Evolutionary conservation across 1,140 invertebrate genomes (phyloP).

Genomic region (Hylaeus anthracinus): DNA sequence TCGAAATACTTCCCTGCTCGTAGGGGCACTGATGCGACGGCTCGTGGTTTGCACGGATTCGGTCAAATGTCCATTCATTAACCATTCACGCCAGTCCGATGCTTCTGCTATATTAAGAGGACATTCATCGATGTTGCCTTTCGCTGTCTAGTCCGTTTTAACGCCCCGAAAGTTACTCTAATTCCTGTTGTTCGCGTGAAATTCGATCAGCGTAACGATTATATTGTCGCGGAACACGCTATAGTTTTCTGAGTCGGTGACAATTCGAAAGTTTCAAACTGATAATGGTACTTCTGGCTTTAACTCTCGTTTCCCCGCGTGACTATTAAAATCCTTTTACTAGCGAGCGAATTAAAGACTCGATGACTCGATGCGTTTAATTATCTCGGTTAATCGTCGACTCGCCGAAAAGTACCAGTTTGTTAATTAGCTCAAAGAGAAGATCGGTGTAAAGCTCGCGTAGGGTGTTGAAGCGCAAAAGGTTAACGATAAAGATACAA

Average conservation of each 20-base stretch:
- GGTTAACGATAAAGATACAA: background rate
- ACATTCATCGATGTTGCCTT: slow-evolving; percentile 17
- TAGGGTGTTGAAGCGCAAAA: background rate
- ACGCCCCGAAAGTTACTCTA: background rate
- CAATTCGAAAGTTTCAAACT: no score
- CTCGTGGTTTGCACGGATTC: slow-evolving; percentile 34
- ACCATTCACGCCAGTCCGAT: slow-evolving; percentile 14
- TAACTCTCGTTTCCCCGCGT: background rate
- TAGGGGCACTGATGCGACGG: slow-evolving; percentile 4
- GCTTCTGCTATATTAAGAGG: slow-evolving; percentile 22
- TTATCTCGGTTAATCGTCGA: slow-evolving; percentile 9
- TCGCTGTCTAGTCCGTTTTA: background rate
- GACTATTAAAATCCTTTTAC: background rate
- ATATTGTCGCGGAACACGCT: no score
- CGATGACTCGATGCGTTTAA: background rate
- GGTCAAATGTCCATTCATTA: slow-evolving; percentile 43
- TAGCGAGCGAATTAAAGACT: background rate
- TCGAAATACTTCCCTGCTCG: slow-evolving; percentile 19
- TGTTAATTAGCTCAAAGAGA: background rate
- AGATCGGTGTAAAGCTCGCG: background rate
- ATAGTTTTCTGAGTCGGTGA: no score
- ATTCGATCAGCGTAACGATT: no score
- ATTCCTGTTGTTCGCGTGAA: background rate
- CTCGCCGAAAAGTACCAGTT: background rate
- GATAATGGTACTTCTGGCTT: no score